Percentiles rank a stretch among this genome's conserved stretches.
phyloP scores from a whole-genome alignment of 2,888 invertebrate species.

The Himalopsyche tibetana region DNA sequence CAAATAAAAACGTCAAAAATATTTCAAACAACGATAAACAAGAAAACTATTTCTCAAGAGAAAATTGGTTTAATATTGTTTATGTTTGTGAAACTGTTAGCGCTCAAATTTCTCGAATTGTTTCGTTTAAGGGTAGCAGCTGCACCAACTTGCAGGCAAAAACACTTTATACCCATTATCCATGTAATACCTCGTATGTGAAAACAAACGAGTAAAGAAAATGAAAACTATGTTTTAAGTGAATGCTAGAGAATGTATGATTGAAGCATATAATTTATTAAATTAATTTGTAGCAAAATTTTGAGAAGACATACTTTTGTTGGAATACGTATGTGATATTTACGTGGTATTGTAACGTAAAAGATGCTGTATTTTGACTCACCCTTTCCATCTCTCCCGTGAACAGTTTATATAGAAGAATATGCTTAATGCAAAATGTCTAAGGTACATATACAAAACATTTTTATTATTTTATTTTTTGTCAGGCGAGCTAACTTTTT shows the following conservation, averaged over 20 bases:
- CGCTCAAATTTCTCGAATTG: conserved; percentile 20
- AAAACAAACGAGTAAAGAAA: background rate
- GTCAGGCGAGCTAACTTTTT: conserved; percentile 24
- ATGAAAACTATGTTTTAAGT: too few species aligned
- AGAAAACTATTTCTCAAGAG: too few species aligned
- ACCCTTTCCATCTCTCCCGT: background rate
- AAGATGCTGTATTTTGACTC: background rate
- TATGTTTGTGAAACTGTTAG: background rate
- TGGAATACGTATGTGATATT: background rate
- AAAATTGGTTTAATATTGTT: too few species aligned
- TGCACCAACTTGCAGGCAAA: conserved; percentile 28
- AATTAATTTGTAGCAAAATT: background rate
- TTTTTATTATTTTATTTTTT: conserved; percentile 37
- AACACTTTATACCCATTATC: background rate
- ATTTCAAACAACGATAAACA: too few species aligned
- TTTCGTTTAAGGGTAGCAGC: conserved; percentile 24
- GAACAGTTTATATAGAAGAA: conserved; percentile 38
- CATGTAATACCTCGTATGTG: conserved; percentile 7
- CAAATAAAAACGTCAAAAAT: too few species aligned
- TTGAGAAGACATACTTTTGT: background rate
- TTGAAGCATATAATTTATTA: background rate
- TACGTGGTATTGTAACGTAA: background rate
- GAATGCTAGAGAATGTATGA: background rate
- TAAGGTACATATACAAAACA: conserved; percentile 39
- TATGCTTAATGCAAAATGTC: conserved; percentile 42